Evolutionary conservation across 2,797 vertebrate species (phyloP).

Genomic region (Hemibagrus guttatus): DNA sequence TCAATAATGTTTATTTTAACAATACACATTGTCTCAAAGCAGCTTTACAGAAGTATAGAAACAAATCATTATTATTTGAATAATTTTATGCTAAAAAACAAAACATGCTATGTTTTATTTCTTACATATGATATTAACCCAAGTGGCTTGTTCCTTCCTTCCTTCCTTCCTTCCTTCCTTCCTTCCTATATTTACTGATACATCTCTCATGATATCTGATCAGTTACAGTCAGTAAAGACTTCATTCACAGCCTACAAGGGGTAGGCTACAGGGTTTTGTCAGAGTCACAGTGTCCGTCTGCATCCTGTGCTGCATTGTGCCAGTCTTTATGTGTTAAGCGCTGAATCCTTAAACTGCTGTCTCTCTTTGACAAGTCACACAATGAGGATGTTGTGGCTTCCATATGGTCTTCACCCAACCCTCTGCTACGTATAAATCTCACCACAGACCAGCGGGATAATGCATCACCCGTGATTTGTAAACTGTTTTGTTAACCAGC

Average conservation of each 20-base stretch:
- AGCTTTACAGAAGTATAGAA: too few relatives aligned
- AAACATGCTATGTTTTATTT: neutral
- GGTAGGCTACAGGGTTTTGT: too few relatives aligned
- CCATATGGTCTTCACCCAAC: slow-evolving; percentile 57
- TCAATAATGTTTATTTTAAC: too few relatives aligned
- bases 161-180: too few relatives aligned
- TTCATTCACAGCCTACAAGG: neutral
- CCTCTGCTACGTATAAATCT: slow-evolving; percentile 59
- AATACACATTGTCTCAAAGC: too few relatives aligned
- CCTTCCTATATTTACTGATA: too few relatives aligned
- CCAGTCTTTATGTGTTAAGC: slow-evolving; percentile 47
- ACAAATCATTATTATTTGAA: too few relatives aligned
- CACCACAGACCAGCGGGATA: slow-evolving; percentile 52
- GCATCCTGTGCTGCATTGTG: slow-evolving; percentile 44
- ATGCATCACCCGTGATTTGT: slow-evolving; percentile 76
- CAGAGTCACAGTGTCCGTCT: slow-evolving; percentile 23
- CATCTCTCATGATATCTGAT: too few relatives aligned
- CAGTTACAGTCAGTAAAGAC: neutral
- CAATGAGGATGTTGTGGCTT: slow-evolving; percentile 54
- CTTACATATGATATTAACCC: neutral
- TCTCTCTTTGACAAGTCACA: slow-evolving; percentile 46
- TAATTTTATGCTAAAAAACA: neutral
- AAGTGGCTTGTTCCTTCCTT: too few relatives aligned
- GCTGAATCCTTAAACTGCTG: slow-evolving; percentile 50
- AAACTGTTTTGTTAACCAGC: slow-evolving; percentile 87